Evolutionary conservation across 2,888 invertebrate species (phyloP), one percentile per base, ranked within the genome.

Genomic region (Drosophila anomelani): DNA sequence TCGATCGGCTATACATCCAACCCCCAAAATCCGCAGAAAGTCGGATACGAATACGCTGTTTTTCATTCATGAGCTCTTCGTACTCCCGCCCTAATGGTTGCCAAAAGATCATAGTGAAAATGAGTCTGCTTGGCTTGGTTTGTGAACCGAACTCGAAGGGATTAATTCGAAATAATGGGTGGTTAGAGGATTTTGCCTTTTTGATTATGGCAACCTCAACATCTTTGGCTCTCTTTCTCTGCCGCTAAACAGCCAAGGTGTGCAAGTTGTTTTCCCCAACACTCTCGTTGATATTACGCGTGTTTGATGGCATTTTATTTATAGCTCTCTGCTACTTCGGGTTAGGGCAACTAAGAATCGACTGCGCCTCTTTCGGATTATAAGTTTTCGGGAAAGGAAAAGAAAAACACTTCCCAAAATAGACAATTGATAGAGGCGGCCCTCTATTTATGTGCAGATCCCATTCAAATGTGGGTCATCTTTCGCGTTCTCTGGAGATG

Each of bases 321-420:
- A 77, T 87, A 85, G 85, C 54, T 60, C 38, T 74, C 60, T 67
- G 69, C 76, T 78, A 75, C 80, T 80, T 85, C 70, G 74, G 78
- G 77, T 77, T 84, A 79, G 85, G 77, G 71, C 84, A 78, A 80
- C 77, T 70, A 46, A 68, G 74, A 78, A 64, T 77, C 71, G 76
- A 66, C 75, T 76, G 78, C 53, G 70, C 68, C 68, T 72, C 63
- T 38, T 64, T 64, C 55, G 62, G 62, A 71, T 59, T 54, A 47
- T 63, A 61, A 58, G 36, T 56, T 60, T 38, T 46, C 32, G 74
- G 44, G 47, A 38, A 56, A 34, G n/a, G 47, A 55, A 68, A 39
- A 36, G 32, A 67, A 57, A 36, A 41, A 41, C 47, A 32, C 36
- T n/a, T 23, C 67, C 49, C 57, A 17, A 67, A 68, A 68, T 68